These are phyloP conservation scores for Napeogenes sylphis DNA, from an alignment of 2,888 invertebrate species.

Conservation along the genomic window DNA sequence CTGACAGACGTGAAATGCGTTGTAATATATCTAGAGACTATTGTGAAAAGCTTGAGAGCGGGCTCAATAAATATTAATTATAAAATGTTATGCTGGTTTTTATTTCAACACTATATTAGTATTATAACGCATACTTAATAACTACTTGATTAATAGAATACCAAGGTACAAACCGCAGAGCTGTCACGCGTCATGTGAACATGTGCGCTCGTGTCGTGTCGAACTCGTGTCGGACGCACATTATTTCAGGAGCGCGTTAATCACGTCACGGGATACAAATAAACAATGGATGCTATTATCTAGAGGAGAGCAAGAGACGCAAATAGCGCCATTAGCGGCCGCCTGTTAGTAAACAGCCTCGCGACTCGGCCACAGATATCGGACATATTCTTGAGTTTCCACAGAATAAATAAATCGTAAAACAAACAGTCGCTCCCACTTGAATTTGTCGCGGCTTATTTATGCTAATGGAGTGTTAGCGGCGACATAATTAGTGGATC, in stretches of 20 bases:
- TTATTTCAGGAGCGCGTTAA: conserved; percentile 19
- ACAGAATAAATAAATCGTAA: conserved; percentile 47
- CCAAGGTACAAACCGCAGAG: too few species aligned
- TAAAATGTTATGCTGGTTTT: conserved; percentile 26
- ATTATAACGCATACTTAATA: too few species aligned
- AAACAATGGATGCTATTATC: conserved; percentile 40
- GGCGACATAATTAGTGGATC: conserved; percentile 31
- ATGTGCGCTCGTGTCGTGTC: neutral
- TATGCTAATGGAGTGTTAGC: conserved; percentile 68
- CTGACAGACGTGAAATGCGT: neutral
- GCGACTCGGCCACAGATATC: conserved; percentile 27
- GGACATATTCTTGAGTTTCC: conserved; percentile 51
- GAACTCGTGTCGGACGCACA: neutral
- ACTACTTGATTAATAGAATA: too few species aligned
- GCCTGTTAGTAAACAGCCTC: conserved; percentile 61
- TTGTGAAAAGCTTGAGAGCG: conserved; percentile 34
- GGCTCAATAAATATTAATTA: conserved; percentile 39
- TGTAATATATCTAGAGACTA: conserved; percentile 24
- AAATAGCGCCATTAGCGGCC: conserved; percentile 62
- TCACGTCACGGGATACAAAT: conserved; percentile 38
- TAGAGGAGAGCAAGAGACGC: conserved; percentile 33
- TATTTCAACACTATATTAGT: conserved; percentile 9
- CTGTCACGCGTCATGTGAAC: neutral
- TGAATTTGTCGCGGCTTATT: conserved; percentile 64
- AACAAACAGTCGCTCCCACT: conserved; percentile 33